Conservation (phyloP, 2,888 invertebrate species). For the Cephus pygmeus region DNA sequence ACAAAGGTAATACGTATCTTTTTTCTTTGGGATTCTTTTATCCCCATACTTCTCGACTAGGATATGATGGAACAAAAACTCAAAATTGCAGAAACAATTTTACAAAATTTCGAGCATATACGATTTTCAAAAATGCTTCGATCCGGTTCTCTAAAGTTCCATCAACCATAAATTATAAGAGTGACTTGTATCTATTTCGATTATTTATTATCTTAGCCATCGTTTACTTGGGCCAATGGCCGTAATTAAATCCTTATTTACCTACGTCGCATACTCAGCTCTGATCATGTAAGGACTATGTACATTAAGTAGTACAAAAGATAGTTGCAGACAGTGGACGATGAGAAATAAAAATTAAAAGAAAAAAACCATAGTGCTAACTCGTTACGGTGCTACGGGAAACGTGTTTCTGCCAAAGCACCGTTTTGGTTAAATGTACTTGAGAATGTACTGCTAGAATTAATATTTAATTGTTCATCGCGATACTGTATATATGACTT, state of each 20-base stretch:
- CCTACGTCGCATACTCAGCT: not conserved
- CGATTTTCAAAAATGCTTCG: not conserved
- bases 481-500: conserved; percentile 1
- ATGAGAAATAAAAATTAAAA: not conserved
- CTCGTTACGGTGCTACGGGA: conserved; percentile 47
- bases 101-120: not conserved
- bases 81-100: not conserved
- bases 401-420: conserved; percentile 48
- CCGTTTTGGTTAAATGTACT: conserved; percentile 37
- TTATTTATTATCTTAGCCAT: not conserved
- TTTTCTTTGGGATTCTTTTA: not conserved
- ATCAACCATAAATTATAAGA: not conserved
- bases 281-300: conserved; percentile 11
- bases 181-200: not conserved
- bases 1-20: not conserved
- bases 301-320: conserved; percentile 41
- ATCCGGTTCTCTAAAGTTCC: not conserved
- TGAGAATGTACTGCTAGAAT: conserved; percentile 44
- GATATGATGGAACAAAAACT: not conserved
- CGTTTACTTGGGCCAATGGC: not conserved
- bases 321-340: conserved; percentile 30
- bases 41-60: not conserved
- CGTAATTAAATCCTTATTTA: not conserved
- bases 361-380: not conserved
- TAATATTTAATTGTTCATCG: conserved; percentile 37